Evolutionary conservation across 2,113 vertebrate genomes (phyloP), one percentile per base, ranked within the genome.

Genomic region (Aleadryas rufinucha): DNA sequence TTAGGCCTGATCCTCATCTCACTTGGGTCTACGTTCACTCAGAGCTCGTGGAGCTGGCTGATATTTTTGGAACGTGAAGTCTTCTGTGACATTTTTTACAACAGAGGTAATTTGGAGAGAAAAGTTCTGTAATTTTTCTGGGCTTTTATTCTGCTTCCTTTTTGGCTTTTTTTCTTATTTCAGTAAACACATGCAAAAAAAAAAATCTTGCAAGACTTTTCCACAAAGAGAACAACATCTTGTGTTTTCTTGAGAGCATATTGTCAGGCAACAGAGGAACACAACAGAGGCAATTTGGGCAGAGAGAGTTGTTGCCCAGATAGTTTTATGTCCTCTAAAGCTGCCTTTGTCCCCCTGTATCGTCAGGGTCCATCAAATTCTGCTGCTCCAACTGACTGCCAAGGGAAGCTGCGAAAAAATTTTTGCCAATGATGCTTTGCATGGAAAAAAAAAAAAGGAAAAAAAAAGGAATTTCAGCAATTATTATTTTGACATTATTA

Each of bases 1-100:
- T 93, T 61, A 75, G 92, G 93, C 63, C 71, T 74, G 75, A 93
- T 96, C 44, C 75, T 90, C 63, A 74, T 85, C 78, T 87, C 70
- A 35, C 70, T 47, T 85, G 75, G 54, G 37, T 90, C 54, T 70
- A 19, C n/a, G 1, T 78, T 78, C 39, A 39, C 64, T 92, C 60
- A 47, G 64, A 63, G 52, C 64, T 82, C n/a, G 1, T 2, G 1
- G 63, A 84, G 54, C 71, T 84, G 80, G 50, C 33, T 64, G 61
- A 19, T 87, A 71, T 64, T 90, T 93, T 87, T 81, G 22, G 60
- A 87, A 41, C 13, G 30, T 69, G 11, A 86, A 84, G 30, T 49
- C 24, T 93, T 68, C 61, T 39, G 78, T 82, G 57, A 30, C 57
- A 39, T 85, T 87, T 89, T 95, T 72, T 74, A 61, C 47, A 41